Evolutionary conservation across 2,113 vertebrate genomes (phyloP).

Genomic region (Clupea harengus): DNA sequence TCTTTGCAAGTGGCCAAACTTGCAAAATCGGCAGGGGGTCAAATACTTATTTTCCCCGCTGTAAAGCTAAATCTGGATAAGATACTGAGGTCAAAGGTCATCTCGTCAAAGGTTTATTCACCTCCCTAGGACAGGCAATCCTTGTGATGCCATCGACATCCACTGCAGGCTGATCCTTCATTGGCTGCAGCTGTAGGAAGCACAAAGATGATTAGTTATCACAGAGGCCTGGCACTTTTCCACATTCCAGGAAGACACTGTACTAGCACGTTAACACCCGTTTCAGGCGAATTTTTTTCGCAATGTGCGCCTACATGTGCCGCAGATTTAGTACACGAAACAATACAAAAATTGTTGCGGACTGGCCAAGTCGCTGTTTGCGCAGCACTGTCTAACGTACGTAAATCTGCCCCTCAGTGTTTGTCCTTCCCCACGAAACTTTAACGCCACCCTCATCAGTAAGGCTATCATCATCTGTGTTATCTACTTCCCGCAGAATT

Average conservation of each 20-base stretch:
- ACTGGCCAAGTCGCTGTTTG: too few species aligned
- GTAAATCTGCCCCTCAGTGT: background rate
- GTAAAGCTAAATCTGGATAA: background rate
- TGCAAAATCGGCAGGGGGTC: too few species aligned
- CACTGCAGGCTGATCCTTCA: conserved; percentile 30
- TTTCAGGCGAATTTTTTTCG: too few species aligned
- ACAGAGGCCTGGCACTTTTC: background rate
- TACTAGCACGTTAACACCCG: too few species aligned
- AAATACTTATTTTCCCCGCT: too few species aligned
- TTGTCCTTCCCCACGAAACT: background rate
- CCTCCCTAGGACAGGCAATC: conserved; percentile 62
- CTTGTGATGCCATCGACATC: conserved; percentile 24
- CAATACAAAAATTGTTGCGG: too few species aligned
- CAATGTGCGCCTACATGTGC: too few species aligned
- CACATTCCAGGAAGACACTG: background rate
- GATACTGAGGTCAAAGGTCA: conserved; percentile 1
- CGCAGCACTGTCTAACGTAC: too few species aligned
- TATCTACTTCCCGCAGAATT: background rate
- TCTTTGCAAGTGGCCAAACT: too few species aligned
- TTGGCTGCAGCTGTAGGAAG: conserved; percentile 62
- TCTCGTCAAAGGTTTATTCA: conserved; percentile 43
- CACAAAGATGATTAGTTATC: conserved; percentile 32
- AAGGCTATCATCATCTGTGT: conserved; percentile 17
- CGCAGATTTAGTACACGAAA: too few species aligned
- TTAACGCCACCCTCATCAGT: background rate